Evolutionary conservation across 2,797 vertebrate genomes (phyloP).

Genomic region (Epinephelus awoara): DNA sequence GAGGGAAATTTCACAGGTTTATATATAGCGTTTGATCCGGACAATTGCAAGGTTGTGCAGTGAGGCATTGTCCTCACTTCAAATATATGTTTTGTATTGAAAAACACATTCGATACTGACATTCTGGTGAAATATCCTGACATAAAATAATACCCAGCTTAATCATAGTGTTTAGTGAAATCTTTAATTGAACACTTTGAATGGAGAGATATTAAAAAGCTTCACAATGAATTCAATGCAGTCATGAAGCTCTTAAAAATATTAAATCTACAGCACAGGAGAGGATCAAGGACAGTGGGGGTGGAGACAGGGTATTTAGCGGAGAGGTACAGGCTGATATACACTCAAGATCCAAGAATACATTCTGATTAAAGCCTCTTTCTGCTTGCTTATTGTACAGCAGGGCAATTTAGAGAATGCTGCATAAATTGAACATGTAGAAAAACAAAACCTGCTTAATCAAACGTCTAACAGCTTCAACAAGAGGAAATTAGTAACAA

Average conservation of each 20-base stretch:
- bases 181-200: not conserved
- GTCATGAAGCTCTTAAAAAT: constrained; percentile 8
- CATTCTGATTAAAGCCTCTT: constrained; percentile 37
- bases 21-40: not conserved
- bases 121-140: not conserved
- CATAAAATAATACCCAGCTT: not conserved
- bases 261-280: not conserved
- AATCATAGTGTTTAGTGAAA: not conserved
- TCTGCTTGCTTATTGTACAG: not conserved
- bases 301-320: constrained; percentile 1
- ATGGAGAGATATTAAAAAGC: not conserved
- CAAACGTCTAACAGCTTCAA: constrained; percentile 19
- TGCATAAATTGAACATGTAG: not conserved
- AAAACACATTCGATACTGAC: not conserved
- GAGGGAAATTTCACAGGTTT: not conserved
- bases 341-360: constrained; percentile 14
- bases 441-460: constrained; percentile 37
- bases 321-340: constrained; percentile 8
- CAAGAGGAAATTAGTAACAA: constrained; percentile 33
- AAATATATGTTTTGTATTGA: not conserved
- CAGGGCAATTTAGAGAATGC: not conserved
- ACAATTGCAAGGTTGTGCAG: not conserved
- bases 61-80: not conserved
- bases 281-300: not conserved
- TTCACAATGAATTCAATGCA: constrained; percentile 6